Conservation (phyloP, 2,113 vertebrate species). For the Vulpes vulpes region DNA sequence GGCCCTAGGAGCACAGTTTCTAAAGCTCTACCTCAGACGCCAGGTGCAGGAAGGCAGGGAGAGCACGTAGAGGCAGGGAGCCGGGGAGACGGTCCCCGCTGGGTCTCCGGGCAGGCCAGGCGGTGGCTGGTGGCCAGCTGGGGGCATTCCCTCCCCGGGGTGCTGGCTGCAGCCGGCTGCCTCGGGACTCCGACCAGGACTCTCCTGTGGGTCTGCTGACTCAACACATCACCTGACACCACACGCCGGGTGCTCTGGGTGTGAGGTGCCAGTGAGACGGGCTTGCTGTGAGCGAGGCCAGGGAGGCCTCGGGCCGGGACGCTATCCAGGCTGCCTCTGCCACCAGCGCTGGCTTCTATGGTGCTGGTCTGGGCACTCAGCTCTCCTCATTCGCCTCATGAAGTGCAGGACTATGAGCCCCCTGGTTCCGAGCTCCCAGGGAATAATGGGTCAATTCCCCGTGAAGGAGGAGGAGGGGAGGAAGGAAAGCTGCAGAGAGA, state of each 20-base stretch:
- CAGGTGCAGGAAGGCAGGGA: rapidly evolving
- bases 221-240: conserved; percentile 79
- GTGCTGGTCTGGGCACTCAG: not conserved
- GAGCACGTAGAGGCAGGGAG: not conserved
- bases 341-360: not conserved
- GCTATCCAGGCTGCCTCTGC: not conserved
- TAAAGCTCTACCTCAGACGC: not conserved
- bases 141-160: not conserved
- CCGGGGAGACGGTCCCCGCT: not conserved
- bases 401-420: not conserved
- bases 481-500: not conserved
- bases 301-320: not conserved
- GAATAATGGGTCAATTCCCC: not conserved
- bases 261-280: not conserved
- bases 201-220: conserved; percentile 81
- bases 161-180: conserved; percentile 72
- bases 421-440: not conserved
- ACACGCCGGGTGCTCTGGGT: conserved; percentile 51
- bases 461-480: not conserved
- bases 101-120: not conserved
- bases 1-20: not conserved
- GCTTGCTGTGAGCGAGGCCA: not conserved
- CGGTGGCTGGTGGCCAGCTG: not conserved
- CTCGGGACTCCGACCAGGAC: conserved; percentile 63
- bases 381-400: not conserved